These are phyloP conservation scores for Gila orcuttii DNA, from an alignment of 2,113 vertebrate genomes.

Conservation along the genomic window DNA sequence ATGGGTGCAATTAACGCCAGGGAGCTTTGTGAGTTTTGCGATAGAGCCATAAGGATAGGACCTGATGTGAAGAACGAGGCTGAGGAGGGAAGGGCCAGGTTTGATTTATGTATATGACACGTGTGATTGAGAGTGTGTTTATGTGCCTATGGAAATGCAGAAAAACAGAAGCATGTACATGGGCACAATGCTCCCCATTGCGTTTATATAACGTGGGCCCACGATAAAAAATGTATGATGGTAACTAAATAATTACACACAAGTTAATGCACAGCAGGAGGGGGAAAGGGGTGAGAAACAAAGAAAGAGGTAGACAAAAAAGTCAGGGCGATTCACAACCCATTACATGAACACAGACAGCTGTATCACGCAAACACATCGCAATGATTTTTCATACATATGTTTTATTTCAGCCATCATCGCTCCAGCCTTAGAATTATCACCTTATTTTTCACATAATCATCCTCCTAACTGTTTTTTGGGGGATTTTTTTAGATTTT, in stretches of 20 bases:
- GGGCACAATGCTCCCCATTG: constrained; percentile 56
- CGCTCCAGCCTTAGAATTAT: constrained; percentile 69
- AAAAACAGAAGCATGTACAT: constrained; percentile 22
- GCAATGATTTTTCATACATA: constrained; percentile 69
- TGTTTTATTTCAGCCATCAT: constrained; percentile 76
- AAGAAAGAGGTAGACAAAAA: background rate
- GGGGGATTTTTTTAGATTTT: background rate
- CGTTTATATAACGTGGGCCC: constrained; percentile 65
- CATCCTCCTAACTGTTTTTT: constrained; percentile 19
- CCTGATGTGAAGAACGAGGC: constrained; percentile 9
- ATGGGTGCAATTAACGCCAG: background rate
- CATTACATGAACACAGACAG: constrained; percentile 4
- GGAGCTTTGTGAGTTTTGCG: background rate
- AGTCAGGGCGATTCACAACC: background rate
- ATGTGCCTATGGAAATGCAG: background rate
- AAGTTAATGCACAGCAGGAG: constrained; percentile 62
- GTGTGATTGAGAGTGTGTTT: background rate
- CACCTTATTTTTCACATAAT: constrained; percentile 62
- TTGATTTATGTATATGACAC: background rate
- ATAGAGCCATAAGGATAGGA: background rate
- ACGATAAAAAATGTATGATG: constrained; percentile 75
- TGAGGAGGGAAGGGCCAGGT: background rate
- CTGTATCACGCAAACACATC: constrained; percentile 27
- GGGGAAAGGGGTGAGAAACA: constrained; percentile 33
- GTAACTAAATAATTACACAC: constrained; percentile 73